These are phyloP conservation scores for Macropus fuliginosus DNA, from an alignment of 2,797 vertebrate species.

Conservation along the genomic window DNA sequence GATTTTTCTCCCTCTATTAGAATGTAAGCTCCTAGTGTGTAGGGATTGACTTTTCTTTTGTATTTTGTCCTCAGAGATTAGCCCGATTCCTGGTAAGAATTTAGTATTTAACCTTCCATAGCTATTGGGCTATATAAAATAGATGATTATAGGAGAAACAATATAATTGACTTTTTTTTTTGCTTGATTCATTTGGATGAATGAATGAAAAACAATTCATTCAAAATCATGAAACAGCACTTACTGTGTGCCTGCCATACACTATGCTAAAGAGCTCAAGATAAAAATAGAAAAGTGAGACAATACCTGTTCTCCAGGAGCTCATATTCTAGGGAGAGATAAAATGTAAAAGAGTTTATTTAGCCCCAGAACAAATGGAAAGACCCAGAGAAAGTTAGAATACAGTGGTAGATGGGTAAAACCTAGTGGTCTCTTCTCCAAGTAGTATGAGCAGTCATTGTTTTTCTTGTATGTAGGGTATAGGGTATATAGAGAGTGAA, in stretches of 20 bases:
- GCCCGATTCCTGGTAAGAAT: neutral
- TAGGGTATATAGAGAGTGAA: neutral
- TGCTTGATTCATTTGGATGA: neutral
- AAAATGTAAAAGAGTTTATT: neutral
- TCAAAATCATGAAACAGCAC: neutral
- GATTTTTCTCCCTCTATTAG: neutral
- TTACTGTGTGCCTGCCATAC: neutral
- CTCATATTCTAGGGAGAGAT: neutral
- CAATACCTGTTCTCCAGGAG: neutral
- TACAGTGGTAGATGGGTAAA: neutral
- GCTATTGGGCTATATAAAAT: neutral
- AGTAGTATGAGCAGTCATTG: neutral
- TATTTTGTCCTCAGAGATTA: neutral
- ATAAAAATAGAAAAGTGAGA: neutral
- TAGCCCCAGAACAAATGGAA: neutral
- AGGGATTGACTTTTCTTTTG: neutral
- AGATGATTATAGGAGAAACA: neutral
- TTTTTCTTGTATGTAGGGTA: neutral
- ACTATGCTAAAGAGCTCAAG: neutral
- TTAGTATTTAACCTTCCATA: neutral
- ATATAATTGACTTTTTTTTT: neutral
- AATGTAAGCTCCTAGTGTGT: neutral
- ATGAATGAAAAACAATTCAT: neutral
- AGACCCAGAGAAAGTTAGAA: neutral
- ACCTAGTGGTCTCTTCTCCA: neutral